phyloP scores from a whole-genome alignment of 2,113 vertebrate genomes.

The Jaculus jaculus region DNA sequence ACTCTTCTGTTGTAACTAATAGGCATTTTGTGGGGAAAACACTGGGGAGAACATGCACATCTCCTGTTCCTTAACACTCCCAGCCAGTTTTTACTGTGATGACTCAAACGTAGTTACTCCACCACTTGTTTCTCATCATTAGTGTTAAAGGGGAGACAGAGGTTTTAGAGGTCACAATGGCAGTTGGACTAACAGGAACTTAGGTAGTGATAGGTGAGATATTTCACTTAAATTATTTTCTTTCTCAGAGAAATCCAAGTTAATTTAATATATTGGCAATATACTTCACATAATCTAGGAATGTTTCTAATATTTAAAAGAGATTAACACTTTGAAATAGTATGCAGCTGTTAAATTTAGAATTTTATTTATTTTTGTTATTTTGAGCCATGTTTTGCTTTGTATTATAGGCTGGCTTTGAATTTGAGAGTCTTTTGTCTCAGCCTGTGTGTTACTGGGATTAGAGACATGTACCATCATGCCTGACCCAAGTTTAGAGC shows the following conservation, averaged over 20 bases:
- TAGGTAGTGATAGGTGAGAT: background rate
- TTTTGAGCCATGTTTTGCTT: no score
- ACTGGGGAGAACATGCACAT: background rate
- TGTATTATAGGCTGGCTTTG: no score
- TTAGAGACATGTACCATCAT: no score
- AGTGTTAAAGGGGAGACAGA: background rate
- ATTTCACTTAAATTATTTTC: constrained; percentile 6
- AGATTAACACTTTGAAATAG: constrained; percentile 4
- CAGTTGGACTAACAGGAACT: background rate
- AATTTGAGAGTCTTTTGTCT: no score
- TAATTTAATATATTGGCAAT: background rate
- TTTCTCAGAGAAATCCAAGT: constrained; percentile 9
- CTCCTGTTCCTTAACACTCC: background rate
- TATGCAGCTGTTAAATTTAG: background rate
- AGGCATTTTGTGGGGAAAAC: background rate
- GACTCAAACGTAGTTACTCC: background rate
- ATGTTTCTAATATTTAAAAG: background rate
- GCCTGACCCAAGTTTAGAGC: no score
- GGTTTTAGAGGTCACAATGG: background rate
- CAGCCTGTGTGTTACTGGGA: no score
- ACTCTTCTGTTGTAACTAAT: constrained; percentile 4
- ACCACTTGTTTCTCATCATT: background rate
- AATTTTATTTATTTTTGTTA: no score
- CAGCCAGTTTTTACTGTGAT: background rate
- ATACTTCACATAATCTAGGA: background rate